Base-by-base conservation (phyloP, 2,797 vertebrate genomes). In the Oreochromis mossambicus region DNA sequence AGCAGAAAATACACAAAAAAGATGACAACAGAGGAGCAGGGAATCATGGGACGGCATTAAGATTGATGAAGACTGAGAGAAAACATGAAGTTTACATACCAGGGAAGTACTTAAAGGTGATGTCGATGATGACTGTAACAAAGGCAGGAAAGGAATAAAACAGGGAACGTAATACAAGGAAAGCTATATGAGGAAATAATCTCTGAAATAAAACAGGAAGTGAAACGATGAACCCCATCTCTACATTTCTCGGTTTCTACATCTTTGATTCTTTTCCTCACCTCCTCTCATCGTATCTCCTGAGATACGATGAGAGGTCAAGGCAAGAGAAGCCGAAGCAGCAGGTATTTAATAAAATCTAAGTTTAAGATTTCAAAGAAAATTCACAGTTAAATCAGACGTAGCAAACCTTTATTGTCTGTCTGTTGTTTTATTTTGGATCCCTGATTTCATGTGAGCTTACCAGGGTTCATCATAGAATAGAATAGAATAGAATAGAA, bases 61-160 rank as follows among this genome's bases (percentile, higher is more conserved):
- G 41, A 70, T 7, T 70, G 43, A 17, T 46, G 41, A 63, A 38
- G 61, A 68, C 7, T 1, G n/a, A 68, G 63, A 41, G 12, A 66
- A 41, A 68, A 68, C 36, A 1, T 24, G 36, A 68, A 0, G 38
- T 43, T 41, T 24, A 70, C 38, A 26, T 0, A 70, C 0, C 38
- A 70, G 5, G 26, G 5, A 70, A 41, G 12, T 1, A 14, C 24
- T 38, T 2, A 38, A 41, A 38, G 43, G 68, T 3, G 41, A 46
- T 1, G 13, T 7, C 0, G 3, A 7, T 46, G 24, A 29, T 9
- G 14, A 70, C 41, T 3, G 6, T 2, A 29, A 11, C 3, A 10
- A 11, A 24, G 14, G 1, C 21, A 29, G 41, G 41, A 70, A 70
- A 73, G 24, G 21, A 46, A 70, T 4, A 70, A 46, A 43, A 34